A percentile compares a stretch with the other conserved stretches of the same genome.
Conservation (phyloP, 1,140 invertebrate species). For the Leptinotarsa texana region DNA sequence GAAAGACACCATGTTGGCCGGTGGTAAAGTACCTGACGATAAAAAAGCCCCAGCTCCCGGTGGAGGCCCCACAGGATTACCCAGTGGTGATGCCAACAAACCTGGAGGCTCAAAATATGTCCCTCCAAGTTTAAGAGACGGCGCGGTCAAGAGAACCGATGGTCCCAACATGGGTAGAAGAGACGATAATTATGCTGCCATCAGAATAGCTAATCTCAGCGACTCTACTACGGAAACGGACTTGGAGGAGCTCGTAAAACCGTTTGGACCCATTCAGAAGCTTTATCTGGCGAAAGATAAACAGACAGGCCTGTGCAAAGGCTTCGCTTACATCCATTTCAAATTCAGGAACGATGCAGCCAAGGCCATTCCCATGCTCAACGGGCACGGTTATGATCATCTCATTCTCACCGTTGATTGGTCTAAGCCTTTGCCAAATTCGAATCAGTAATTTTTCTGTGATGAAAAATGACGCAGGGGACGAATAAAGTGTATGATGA, state of each 20-base stretch:
- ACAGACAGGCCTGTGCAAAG: slow-evolving; percentile 79
- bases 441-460: slow-evolving; percentile 20
- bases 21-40: slow-evolving; percentile 60
- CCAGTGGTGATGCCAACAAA: slow-evolving; percentile 56
- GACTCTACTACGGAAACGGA: slow-evolving; percentile 94
- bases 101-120: slow-evolving; percentile 71
- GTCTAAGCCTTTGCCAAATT: slow-evolving; percentile 76
- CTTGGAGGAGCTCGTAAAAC: slow-evolving; percentile 92
- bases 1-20: slow-evolving; percentile 82
- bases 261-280: slow-evolving; percentile 85
- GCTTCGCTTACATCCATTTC: slow-evolving; percentile 97
- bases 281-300: slow-evolving; percentile 89
- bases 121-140: slow-evolving; percentile 85
- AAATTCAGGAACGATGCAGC: slow-evolving; percentile 87
- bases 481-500: no score
- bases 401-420: slow-evolving; percentile 98
- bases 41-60: slow-evolving; percentile 44
- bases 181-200: slow-evolving; percentile 85
- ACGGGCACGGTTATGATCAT: slow-evolving; percentile 98
- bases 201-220: slow-evolving; percentile 96
- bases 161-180: slow-evolving; percentile 70
- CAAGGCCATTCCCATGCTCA: slow-evolving; percentile 84
- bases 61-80: slow-evolving; percentile 22
- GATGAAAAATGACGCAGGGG: not conserved
- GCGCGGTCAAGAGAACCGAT: slow-evolving; percentile 73